A percentile compares a stretch with the other conserved stretches of the same genome.
phyloP scores from a whole-genome alignment of 2,888 invertebrate species.

The Itoplectis maculator region DNA sequence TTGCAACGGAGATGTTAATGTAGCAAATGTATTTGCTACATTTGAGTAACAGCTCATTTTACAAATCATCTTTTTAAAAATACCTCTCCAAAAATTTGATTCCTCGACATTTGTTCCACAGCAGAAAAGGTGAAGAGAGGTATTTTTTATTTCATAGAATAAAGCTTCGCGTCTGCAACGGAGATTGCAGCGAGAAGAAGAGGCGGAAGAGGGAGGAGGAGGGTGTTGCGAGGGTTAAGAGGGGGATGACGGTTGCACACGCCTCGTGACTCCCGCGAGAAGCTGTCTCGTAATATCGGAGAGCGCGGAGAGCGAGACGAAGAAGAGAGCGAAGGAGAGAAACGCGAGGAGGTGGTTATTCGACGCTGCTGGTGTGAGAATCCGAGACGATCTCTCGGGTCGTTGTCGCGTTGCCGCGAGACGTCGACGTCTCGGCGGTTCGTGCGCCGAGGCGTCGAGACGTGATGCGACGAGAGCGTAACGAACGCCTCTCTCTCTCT shows the following conservation, averaged over 20 bases:
- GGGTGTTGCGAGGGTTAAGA: constrained; percentile 32
- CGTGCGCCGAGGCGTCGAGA: constrained; percentile 69
- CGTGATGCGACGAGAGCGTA: constrained; percentile 76
- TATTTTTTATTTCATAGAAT: constrained; percentile 47
- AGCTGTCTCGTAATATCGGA: constrained; percentile 56
- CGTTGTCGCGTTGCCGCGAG: constrained; percentile 69
- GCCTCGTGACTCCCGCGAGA: constrained; percentile 33
- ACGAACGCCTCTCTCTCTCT: constrained; percentile 72
- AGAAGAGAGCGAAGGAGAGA: no score
- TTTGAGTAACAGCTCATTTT: no score
- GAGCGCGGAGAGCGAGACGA: constrained; percentile 14
- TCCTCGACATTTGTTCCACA: background rate
- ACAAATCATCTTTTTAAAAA: no score
- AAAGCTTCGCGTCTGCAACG: constrained; percentile 31
- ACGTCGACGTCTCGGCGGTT: constrained; percentile 66
- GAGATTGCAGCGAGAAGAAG: constrained; percentile 11
- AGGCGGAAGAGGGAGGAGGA: background rate
- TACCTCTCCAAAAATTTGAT: no score
- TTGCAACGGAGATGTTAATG: no score
- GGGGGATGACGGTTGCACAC: constrained; percentile 6
- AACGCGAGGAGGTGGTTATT: constrained; percentile 32
- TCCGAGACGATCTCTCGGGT: constrained; percentile 56
- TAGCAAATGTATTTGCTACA: no score
- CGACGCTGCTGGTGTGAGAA: constrained; percentile 50
- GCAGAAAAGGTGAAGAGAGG: background rate